phyloP scores from a whole-genome alignment of 37 sponge, comb jelly and placozoan genomes.

The Beroe ovata region DNA sequence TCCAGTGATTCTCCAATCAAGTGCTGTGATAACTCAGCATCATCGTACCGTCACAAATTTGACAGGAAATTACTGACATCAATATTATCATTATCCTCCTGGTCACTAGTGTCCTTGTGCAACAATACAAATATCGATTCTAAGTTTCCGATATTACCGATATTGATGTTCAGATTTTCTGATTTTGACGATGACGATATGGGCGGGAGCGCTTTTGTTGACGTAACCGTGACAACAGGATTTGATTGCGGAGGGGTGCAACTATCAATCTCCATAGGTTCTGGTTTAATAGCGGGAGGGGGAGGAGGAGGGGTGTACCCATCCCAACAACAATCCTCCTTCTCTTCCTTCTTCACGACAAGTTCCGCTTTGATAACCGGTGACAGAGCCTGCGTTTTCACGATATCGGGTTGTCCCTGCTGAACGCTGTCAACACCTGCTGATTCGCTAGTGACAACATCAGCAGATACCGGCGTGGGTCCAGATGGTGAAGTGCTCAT shows the following conservation, averaged over 20 bases:
- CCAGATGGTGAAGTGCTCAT: neutral
- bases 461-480: neutral
- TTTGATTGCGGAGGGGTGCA: neutral
- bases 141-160: conserved; percentile 25
- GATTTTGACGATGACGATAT: neutral
- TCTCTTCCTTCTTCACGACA: neutral
- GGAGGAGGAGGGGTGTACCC: neutral
- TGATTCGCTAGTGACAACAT: neutral
- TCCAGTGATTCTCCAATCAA: no score
- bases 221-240: neutral
- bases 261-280: conserved; percentile 20
- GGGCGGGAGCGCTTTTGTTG: neutral
- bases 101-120: neutral
- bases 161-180: conserved; percentile 3
- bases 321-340: neutral
- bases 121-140: conserved; percentile 27
- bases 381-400: neutral
- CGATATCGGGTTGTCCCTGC: neutral
- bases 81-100: conserved; percentile 6
- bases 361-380: neutral
- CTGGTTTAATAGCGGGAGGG: neutral
- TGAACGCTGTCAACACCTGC: neutral
- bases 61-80: conserved; percentile 18
- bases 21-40: no score
- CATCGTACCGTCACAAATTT: conserved; percentile 42